Conservation (phyloP, 1,140 invertebrate genomes). For the Cotesia typhae region DNA sequence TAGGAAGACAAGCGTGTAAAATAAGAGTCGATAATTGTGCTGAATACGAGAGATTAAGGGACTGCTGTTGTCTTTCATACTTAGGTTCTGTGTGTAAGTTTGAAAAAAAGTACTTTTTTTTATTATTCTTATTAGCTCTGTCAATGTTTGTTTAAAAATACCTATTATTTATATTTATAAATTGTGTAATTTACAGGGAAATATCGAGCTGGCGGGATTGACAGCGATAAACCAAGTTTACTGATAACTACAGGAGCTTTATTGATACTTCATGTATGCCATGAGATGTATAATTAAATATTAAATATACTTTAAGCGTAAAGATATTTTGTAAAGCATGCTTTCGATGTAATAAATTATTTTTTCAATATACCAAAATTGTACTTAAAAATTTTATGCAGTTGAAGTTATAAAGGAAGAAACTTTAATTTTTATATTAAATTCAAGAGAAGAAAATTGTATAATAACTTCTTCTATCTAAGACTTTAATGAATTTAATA, state of each 20-base stretch:
- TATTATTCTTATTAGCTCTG: too few species aligned
- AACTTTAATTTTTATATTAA: too few species aligned
- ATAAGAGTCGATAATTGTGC: conserved; percentile 71
- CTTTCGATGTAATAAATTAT: conserved; percentile 52
- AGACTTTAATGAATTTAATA: background rate
- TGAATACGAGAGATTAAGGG: conserved; percentile 70
- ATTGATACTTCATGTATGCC: conserved; percentile 39
- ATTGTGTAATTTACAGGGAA: conserved; percentile 55
- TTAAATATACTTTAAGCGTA: conserved; percentile 12
- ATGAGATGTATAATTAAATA: conserved; percentile 25
- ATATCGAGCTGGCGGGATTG: conserved; percentile 50
- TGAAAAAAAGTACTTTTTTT: conserved; percentile 6
- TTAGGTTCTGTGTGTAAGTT: conserved; percentile 71
- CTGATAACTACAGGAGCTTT: conserved; percentile 20
- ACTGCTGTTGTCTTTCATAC: conserved; percentile 74
- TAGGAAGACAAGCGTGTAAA: conserved; percentile 69
- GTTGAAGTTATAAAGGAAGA: background rate
- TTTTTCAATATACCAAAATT: conserved; percentile 43
- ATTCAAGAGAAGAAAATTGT: background rate
- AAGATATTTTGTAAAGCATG: conserved; percentile 45
- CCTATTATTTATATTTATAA: conserved; percentile 18
- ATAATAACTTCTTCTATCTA: background rate
- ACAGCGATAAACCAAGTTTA: conserved; percentile 17
- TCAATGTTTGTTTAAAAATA: background rate
- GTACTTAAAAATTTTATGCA: background rate